These are phyloP conservation scores for Scaptomyza hsui DNA, from an alignment of 1,140 invertebrate species.

Conservation along the genomic window DNA sequence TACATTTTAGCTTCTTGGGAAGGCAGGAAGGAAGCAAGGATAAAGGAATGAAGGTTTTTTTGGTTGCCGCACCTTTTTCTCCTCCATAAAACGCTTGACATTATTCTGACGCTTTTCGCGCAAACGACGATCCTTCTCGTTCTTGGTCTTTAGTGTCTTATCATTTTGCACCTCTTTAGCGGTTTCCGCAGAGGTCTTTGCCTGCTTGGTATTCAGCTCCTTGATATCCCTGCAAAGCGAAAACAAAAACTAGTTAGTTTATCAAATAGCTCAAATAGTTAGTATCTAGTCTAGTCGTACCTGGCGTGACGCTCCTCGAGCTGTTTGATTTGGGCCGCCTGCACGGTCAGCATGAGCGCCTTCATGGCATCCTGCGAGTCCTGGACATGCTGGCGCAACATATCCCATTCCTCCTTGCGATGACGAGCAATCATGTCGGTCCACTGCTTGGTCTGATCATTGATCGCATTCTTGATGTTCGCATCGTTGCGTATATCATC, in stretches of 20 bases:
- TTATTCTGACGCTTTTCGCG: slow-evolving; percentile 99
- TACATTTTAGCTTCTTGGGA: too few species aligned
- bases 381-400: slow-evolving; percentile 91
- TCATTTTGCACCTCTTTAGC: slow-evolving; percentile 97
- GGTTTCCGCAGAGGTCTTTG: slow-evolving; percentile 98
- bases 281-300: too few species aligned
- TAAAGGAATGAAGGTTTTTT: too few species aligned
- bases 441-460: slow-evolving; percentile 97
- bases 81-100: slow-evolving; percentile 99
- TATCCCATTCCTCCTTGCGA: slow-evolving; percentile 95
- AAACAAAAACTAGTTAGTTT: too few species aligned
- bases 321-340: slow-evolving; percentile 95
- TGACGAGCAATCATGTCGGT: slow-evolving; percentile 95
- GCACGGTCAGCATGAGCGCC: slow-evolving; percentile 93
- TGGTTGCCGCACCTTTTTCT: slow-evolving; percentile 89
- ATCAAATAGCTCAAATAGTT: not conserved
- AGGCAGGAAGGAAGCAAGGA: too few species aligned
- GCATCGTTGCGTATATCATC: slow-evolving; percentile 92
- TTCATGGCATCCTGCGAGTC: slow-evolving; percentile 94
- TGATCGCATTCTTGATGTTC: slow-evolving; percentile 91
- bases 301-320: slow-evolving; percentile 94
- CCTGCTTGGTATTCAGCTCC: slow-evolving; percentile 97
- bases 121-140: slow-evolving; percentile 96
- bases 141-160: slow-evolving; percentile 98
- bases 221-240: slow-evolving; percentile 92